Base-by-base conservation (phyloP, 2,888 invertebrate species). In the Argyra leucocephala region DNA sequence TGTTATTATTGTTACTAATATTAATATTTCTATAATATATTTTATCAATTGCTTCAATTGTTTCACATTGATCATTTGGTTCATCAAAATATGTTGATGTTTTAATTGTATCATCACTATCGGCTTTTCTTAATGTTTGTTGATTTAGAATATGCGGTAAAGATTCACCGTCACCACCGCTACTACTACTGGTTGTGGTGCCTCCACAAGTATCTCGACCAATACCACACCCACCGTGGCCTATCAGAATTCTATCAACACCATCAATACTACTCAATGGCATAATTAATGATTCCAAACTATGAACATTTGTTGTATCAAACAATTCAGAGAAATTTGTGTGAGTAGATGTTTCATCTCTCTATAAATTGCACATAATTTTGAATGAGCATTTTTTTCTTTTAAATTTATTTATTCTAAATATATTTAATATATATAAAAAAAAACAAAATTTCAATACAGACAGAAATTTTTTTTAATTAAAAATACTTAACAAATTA, bases 261-360 rank as follows among this genome's bases (percentile, higher is more conserved):
- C 37, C 64, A 64, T 21, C 65, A 59, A 57, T 4, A 63, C 66
- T 68, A 66, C 61, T 24, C 68, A 59, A 61, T 57, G 67, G 66
- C 22, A 67, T 64, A 31, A 71, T 63, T 62, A 72, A 62, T 15
- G 71, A 70, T 64, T 78, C 78, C 60, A 72, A 68, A 57, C 72
- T 72, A 65, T 75, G 74, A 26, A 75, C 71, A 48, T 48, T 70
- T 7, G 74, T 73, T 12, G 77, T 73, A 67, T 80, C 80, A 68
- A 79, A 77, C 75, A 80, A 77, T 73, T 76, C 76, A 6, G 77
- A 76, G 64, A 80, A 72, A 71, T 78, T 78, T 66, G 75, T 76
- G 64, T 77, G 78, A 66, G 75, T 76, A 64, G 80, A 77, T 66
- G 77, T 78, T 71, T 80, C 80, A 74, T 80, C 80, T 69, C 80